These are phyloP conservation scores for Lottia gigantea DNA, from an alignment of 2,888 invertebrate species.

Conservation along the genomic window DNA sequence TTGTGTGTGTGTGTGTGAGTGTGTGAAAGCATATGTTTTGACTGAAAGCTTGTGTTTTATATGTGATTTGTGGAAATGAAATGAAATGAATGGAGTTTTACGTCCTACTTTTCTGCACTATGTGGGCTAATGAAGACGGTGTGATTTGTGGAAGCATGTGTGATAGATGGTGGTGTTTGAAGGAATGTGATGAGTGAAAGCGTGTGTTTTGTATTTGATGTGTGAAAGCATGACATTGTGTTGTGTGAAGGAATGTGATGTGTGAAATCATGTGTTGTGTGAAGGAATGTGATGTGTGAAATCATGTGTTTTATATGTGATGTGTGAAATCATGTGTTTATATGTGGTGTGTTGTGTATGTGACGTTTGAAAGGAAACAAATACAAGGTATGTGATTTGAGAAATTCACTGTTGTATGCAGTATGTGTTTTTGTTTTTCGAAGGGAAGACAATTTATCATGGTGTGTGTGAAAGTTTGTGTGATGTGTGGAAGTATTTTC, in stretches of 20 bases:
- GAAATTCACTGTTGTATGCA: too few species aligned
- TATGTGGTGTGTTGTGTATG: background rate
- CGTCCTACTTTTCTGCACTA: too few species aligned
- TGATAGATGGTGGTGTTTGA: background rate
- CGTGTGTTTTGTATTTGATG: background rate
- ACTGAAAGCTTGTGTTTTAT: background rate
- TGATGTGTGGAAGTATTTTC: background rate
- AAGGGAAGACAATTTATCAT: too few species aligned
- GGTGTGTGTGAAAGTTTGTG: too few species aligned
- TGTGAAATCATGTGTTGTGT: background rate
- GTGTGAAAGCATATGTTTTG: too few species aligned
- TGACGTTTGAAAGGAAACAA: background rate
- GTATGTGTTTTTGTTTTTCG: too few species aligned
- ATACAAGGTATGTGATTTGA: background rate
- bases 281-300: background rate
- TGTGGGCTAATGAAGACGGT: too few species aligned
- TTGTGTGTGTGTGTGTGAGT: too few species aligned
- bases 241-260: background rate
- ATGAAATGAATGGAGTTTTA: too few species aligned
- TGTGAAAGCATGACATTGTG: background rate
- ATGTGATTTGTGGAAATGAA: too few species aligned
- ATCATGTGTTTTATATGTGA: background rate
- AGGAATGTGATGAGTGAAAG: background rate
- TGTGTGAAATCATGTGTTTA: background rate
- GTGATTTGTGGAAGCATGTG: background rate